phyloP scores from a whole-genome alignment of 2,888 invertebrate genomes.

The Hydropsyche betteni region DNA sequence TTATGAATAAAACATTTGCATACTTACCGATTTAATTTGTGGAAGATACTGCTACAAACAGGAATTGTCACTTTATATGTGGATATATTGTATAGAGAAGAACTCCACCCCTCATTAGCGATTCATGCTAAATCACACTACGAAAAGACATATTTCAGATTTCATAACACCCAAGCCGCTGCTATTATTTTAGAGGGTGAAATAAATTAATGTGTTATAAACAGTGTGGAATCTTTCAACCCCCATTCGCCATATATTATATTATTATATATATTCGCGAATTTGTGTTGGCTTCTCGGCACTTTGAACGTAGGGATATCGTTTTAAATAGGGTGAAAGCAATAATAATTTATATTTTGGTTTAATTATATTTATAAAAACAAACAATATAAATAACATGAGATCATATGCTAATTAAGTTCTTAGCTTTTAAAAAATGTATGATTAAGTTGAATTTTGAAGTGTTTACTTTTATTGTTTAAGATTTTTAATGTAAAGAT shows the following conservation, averaged over 20 bases:
- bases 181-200: slow-evolving; percentile 44
- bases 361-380: too few species aligned
- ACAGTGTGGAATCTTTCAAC: slow-evolving; percentile 60
- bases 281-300: slow-evolving; percentile 14
- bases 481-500: too few species aligned
- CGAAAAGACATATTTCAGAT: slow-evolving; percentile 44
- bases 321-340: background rate
- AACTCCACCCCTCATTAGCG: slow-evolving; percentile 2
- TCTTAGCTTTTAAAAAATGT: too few species aligned
- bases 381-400: too few species aligned
- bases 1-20: background rate
- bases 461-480: too few species aligned
- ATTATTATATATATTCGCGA: background rate
- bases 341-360: too few species aligned
- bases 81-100: background rate
- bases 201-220: slow-evolving; percentile 56
- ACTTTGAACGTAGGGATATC: background rate
- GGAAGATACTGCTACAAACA: slow-evolving; percentile 6
- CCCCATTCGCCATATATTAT: slow-evolving; percentile 34
- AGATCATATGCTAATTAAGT: too few species aligned
- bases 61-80: background rate
- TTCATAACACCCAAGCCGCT: slow-evolving; percentile 35
- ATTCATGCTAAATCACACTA: slow-evolving; percentile 33
- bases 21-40: slow-evolving; percentile 6
- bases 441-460: too few species aligned